Evolutionary conservation across 1,140 invertebrate genomes (phyloP), one percentile per base, ranked within the genome.

Genomic region (Brachionus rubens): DNA sequence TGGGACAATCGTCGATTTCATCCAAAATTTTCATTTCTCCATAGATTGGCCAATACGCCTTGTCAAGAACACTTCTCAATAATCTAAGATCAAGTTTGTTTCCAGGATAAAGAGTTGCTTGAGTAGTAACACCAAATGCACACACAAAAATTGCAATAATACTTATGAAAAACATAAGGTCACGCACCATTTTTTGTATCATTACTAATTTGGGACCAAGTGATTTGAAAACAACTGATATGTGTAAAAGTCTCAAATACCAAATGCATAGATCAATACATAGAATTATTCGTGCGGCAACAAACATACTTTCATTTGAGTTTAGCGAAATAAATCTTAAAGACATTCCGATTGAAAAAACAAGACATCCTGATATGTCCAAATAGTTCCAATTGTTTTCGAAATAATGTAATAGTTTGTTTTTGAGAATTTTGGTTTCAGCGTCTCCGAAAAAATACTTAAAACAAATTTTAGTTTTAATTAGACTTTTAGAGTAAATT

Each of bases 121-220:
- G 68, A 48, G 68, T 72, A 2, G 80, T 79, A 3, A 82, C 79
- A 5, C 83, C 83, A 79, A 82, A 84, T 77, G 81, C 81, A 26
- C 82, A 54, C n/a, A 84, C 75, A 79, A 83, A 83, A 59, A 84
- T 80, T 24, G 80, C 28, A 46, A 84, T 78, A 26, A 84, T 83
- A n/a, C 80, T 67, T 10, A 84, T 78, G 79, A 84, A 83, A 68
- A 83, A 82, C 77, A 80, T 77, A 24, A 83, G 76, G 75, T 84
- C 82, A 36, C 78, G 78, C 77, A 84, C 82, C 83, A 84, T 84
- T 79, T 79, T 82, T 26, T 77, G 77, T 24, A 84, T 84, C 82
- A 84, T 84, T 65, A 84, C 83, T 62, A 84, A 81, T 79, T 84
- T 84, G 9, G 83, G 83, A 46, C 83, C 83, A 75, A 84, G 80